These are phyloP conservation scores for Cossypha niveicapilla DNA, from an alignment of 2,797 vertebrate species.

Conservation along the genomic window DNA sequence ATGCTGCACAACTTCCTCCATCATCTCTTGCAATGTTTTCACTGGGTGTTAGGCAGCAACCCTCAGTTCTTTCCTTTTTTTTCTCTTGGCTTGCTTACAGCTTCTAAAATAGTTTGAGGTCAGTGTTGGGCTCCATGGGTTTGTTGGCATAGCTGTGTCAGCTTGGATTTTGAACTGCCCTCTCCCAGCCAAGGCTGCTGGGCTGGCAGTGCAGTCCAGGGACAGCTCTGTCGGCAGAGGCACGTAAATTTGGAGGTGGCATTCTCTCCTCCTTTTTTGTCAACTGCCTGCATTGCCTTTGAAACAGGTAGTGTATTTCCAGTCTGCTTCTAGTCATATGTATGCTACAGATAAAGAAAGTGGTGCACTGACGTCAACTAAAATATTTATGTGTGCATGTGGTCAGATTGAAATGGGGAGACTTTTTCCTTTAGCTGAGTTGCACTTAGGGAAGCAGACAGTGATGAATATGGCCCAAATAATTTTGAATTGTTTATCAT, in stretches of 20 bases:
- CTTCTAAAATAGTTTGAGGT: slow-evolving; percentile 22
- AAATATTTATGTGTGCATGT: background rate
- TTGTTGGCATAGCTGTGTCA: background rate
- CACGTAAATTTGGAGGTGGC: accelerated
- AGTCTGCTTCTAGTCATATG: background rate
- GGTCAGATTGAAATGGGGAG: background rate
- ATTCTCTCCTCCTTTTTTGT: background rate
- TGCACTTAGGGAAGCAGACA: background rate
- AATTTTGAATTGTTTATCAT: background rate
- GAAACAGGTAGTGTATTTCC: background rate
- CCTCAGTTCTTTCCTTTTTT: background rate
- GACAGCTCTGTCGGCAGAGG: accelerated
- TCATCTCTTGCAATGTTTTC: background rate
- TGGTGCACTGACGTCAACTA: accelerated
- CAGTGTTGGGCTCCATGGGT: background rate
- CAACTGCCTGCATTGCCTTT: background rate
- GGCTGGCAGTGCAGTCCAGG: accelerated
- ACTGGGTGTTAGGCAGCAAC: background rate
- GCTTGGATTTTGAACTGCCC: background rate
- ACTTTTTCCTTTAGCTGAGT: background rate
- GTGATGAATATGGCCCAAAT: background rate
- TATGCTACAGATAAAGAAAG: background rate
- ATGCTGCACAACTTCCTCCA: accelerated
- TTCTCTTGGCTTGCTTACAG: background rate
- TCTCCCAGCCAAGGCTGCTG: background rate